phyloP scores from a whole-genome alignment of 2,113 vertebrate genomes.

The Bufo gargarizans region DNA sequence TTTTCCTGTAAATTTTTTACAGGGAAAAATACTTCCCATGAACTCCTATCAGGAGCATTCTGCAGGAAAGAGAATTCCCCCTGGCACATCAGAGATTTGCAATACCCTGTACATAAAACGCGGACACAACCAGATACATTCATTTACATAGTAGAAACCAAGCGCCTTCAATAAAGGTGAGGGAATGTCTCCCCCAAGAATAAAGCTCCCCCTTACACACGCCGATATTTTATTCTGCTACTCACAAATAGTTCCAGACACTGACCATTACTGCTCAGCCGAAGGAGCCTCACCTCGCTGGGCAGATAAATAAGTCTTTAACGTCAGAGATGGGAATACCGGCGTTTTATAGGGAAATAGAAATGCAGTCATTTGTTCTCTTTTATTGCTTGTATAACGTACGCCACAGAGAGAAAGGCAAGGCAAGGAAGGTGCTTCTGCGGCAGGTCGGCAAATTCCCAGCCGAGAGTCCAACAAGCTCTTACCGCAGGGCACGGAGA shows the following conservation, averaged over 20 bases:
- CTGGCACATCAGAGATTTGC: not conserved
- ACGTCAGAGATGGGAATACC: constrained; percentile 33
- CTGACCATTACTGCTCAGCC: constrained; percentile 21
- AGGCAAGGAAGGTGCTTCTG: not conserved
- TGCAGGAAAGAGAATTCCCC: not conserved
- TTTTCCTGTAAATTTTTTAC: no score
- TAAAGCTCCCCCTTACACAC: not conserved
- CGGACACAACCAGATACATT: not conserved
- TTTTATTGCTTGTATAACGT: constrained; percentile 27
- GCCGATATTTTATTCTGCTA: not conserved
- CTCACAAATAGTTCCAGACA: constrained; percentile 13
- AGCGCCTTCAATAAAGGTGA: not conserved
- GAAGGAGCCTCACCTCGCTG: not conserved
- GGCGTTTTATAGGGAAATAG: constrained; percentile 29
- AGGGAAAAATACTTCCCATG: no score
- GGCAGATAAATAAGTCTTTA: constrained; percentile 1
- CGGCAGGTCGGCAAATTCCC: constrained; percentile 23
- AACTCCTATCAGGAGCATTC: not conserved
- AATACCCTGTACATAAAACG: not conserved
- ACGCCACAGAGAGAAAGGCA: constrained; percentile 2
- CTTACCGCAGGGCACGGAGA: constrained; percentile 19
- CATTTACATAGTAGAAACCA: not conserved
- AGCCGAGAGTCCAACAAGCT: constrained; percentile 3
- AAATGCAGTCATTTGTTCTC: constrained; percentile 21
- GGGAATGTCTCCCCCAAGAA: constrained; percentile 2